These are phyloP conservation scores for Eudyptes chrysolophus DNA, from an alignment of 2,113 vertebrate species.

Conservation along the genomic window DNA sequence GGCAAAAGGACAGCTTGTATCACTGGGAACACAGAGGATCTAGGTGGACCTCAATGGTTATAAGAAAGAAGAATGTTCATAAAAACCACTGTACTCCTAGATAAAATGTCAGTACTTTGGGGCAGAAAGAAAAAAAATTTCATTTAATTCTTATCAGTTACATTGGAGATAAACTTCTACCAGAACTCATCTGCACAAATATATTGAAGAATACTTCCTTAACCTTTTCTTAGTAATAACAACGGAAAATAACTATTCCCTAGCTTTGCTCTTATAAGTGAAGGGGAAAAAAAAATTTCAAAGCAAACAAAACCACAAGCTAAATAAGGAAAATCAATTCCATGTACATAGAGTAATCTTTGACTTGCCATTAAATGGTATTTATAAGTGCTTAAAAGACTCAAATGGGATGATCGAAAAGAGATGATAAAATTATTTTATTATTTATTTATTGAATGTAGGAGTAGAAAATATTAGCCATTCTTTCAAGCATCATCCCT, in stretches of 20 bases:
- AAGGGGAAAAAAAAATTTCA: not conserved
- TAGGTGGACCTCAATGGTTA: not conserved
- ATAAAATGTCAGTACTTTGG: not conserved
- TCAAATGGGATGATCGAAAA: not conserved
- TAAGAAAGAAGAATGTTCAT: not conserved
- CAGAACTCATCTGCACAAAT: not conserved
- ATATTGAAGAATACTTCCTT: not conserved
- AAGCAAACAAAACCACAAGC: not conserved
- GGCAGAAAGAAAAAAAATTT: not conserved
- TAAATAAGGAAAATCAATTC: conserved; percentile 2
- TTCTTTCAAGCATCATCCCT: not conserved
- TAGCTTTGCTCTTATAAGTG: not conserved
- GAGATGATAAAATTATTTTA: not conserved
- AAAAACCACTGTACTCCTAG: not conserved
- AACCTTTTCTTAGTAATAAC: conserved; percentile 21
- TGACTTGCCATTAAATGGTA: not conserved
- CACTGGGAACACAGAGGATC: not conserved
- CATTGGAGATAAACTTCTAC: not conserved
- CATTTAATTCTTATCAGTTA: not conserved
- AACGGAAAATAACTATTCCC: not conserved
- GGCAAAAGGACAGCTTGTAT: not conserved
- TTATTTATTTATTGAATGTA: not conserved
- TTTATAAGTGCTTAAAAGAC: not conserved
- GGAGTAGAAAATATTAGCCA: not conserved
- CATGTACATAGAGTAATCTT: not conserved